Base-by-base conservation (phyloP, 2,113 vertebrate species). In the Spheniscus mendiculus region DNA sequence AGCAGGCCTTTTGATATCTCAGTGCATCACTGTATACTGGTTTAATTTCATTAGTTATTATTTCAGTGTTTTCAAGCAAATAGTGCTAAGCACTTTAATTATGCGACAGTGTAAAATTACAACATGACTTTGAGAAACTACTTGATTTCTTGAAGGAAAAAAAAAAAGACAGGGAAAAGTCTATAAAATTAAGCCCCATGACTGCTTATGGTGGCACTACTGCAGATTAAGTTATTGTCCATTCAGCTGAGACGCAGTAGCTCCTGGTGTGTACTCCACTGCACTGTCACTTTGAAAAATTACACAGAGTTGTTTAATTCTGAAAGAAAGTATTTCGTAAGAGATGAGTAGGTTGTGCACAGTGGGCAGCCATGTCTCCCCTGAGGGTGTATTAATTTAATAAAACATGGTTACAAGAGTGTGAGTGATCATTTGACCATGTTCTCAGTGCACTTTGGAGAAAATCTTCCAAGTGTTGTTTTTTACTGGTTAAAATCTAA, bases 1-100 rank as follows among this genome's bases (percentile, higher is more conserved):
- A 36, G 72, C 29, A n/a, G 50, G 17, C 11, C 18, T 89, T 80
- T 72, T 80, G 38, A 5, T 83, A 22, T 61, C 38, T 82, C 50
- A 26, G 19, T 15, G 36, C 36, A 23, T 25, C 2, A 0, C n/a
- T 90, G 16, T 63, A 5, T 53, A 18, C 16, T 59, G 15, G 2
- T 72, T 94, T 83, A 67, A 53, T 76, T 42, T 67, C 15, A 15
- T 63, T 73, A 36, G 2, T 62, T 78, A 11, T 47, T 84, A 66
- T 65, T 78, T 74, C n/a, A 36, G 0, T 9, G 1, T 59, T 76
- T 82, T 74, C 19, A 82, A 80, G 72, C 25, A 56, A 25, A 20
- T 72, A 36, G 27, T 27, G 7, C 36, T 27, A 16, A 67, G 20
- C 58, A 34, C 26, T 63, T 66, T 22, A 79, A 23, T 74, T 74